These are phyloP conservation scores for Zaprionus lineosus DNA, from an alignment of 2,888 invertebrate species.

Conservation along the genomic window DNA sequence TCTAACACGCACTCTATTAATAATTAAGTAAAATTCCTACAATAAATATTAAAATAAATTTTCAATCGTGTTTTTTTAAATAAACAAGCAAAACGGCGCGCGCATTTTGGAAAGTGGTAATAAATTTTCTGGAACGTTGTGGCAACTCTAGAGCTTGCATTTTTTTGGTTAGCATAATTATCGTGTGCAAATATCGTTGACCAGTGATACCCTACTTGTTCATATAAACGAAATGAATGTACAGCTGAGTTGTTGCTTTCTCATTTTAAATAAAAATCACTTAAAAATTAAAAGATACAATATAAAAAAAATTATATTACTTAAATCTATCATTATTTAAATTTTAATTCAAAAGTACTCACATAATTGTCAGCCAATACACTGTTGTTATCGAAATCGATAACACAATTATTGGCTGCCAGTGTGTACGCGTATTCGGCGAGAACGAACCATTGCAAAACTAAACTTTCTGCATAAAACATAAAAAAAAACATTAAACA, in stretches of 20 bases:
- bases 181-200: constrained; percentile 29
- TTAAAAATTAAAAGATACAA: too few relatives aligned
- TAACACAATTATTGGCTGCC: constrained; percentile 47
- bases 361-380: constrained; percentile 27
- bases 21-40: constrained; percentile 52
- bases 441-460: constrained; percentile 68
- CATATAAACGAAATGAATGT: neutral
- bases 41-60: constrained; percentile 27
- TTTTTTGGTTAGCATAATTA: constrained; percentile 22
- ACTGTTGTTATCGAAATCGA: constrained; percentile 52
- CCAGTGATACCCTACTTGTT: constrained; percentile 33
- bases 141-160: constrained; percentile 23
- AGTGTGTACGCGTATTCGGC: constrained; percentile 63
- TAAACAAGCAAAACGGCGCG: neutral
- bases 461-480: constrained; percentile 68
- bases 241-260: constrained; percentile 7
- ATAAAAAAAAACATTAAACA: constrained; percentile 74
- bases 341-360: constrained; percentile 55
- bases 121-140: constrained; percentile 1
- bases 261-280: too few relatives aligned
- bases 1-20: constrained; percentile 53
- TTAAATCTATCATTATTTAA: constrained; percentile 1
- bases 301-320: too few relatives aligned
- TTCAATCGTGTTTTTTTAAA: neutral
- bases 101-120: neutral